Evolutionary conservation across 2,113 vertebrate genomes (phyloP).

Genomic region (Fukomys damarensis): DNA sequence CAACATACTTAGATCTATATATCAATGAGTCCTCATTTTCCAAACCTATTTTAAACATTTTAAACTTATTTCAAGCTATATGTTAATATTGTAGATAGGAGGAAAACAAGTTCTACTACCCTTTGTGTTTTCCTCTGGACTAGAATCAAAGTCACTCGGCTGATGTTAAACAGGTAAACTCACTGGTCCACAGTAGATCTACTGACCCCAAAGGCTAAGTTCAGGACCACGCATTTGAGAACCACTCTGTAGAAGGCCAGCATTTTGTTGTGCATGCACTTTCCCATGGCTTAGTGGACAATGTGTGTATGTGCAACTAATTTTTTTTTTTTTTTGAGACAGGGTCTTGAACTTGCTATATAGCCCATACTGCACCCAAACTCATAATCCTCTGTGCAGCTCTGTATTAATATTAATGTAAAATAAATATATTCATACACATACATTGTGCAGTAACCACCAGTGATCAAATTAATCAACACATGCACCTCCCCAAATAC

Average conservation of each 20-base stretch:
- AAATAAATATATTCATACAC: not conserved
- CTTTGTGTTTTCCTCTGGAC: not conserved
- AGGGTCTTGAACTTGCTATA: not conserved
- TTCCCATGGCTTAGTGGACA: not conserved
- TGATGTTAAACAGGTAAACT: not conserved
- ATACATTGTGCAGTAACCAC: not conserved
- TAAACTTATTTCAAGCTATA: not conserved
- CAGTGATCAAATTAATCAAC: not conserved
- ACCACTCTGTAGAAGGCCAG: not conserved
- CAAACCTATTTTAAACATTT: not conserved
- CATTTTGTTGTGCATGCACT: not conserved
- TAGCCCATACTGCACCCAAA: not conserved
- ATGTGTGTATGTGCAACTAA: not conserved
- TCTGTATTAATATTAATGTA: not conserved
- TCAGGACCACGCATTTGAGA: not conserved
- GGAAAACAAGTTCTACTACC: not conserved
- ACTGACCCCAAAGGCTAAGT: not conserved
- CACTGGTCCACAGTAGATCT: not conserved
- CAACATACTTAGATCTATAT: slow-evolving; percentile 21
- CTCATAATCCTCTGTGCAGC: not conserved
- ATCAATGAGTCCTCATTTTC: slow-evolving; percentile 27
- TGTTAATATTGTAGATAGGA: not conserved
- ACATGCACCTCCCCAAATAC: not conserved
- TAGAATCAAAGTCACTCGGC: not conserved
- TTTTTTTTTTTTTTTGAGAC: not conserved